These are phyloP conservation scores for Aurelia aurita complex sp. Pacific DNA, from an alignment of 30 jellyfish, hydroid and myxozoan genomes.

Conservation along the genomic window DNA sequence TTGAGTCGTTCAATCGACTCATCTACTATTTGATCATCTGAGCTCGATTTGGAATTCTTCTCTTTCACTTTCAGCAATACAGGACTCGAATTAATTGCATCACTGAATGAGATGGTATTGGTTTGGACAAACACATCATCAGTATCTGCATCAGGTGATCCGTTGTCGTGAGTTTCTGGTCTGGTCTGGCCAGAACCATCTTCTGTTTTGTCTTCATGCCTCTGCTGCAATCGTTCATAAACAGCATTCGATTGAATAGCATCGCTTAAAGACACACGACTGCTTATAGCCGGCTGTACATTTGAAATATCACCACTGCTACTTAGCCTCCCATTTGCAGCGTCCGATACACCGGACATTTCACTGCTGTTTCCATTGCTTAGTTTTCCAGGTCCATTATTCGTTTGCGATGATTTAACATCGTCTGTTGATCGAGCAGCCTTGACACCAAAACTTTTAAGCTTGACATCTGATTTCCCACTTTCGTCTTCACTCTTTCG, in stretches of 20 bases:
- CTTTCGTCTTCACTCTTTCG: slow-evolving; percentile 30
- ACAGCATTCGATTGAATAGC: slow-evolving; percentile 69
- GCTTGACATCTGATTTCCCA: slow-evolving; percentile 30
- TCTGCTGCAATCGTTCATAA: slow-evolving; percentile 35
- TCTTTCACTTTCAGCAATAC: slow-evolving; percentile 9
- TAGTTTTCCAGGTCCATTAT: background rate
- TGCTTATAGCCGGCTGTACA: background rate
- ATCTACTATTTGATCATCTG: background rate
- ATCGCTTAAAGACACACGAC: slow-evolving; percentile 39
- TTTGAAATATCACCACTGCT: background rate
- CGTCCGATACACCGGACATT: background rate
- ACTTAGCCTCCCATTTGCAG: background rate
- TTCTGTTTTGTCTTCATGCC: slow-evolving; percentile 14
- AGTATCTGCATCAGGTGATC: background rate
- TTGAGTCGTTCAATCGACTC: background rate
- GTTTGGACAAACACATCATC: background rate
- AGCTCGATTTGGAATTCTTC: background rate
- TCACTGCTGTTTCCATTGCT: background rate
- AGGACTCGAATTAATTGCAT: slow-evolving; percentile 38
- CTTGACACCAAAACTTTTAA: slow-evolving; percentile 40
- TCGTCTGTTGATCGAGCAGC: slow-evolving; percentile 12
- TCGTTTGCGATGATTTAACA: background rate
- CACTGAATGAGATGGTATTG: background rate
- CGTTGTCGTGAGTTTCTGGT: background rate
- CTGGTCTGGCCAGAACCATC: background rate